Conservation (phyloP, 2,797 vertebrate genomes). For the Philypnodon macrostomus region DNA sequence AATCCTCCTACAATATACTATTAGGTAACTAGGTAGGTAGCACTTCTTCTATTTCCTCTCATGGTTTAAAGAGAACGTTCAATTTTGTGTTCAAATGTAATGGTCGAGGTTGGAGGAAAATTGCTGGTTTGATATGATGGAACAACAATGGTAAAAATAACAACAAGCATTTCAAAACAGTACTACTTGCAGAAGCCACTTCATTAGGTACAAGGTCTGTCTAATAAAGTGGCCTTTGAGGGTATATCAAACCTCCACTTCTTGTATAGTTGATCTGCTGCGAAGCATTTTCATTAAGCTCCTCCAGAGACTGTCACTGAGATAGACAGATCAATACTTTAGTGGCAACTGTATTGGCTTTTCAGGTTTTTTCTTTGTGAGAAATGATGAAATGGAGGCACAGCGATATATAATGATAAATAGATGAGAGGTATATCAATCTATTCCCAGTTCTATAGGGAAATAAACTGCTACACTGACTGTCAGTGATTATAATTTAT, state of each 20-base stretch:
- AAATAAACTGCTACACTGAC: slow-evolving; percentile 54
- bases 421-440: slow-evolving; percentile 44
- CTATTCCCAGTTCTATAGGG: slow-evolving; percentile 40
- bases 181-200: too few species aligned
- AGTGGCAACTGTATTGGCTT: slow-evolving; percentile 55
- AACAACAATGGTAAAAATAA: too few species aligned
- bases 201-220: too few species aligned
- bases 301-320: slow-evolving; percentile 43
- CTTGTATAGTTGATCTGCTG: slow-evolving; percentile 11
- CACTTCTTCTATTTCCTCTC: too few species aligned
- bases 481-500: slow-evolving; percentile 37
- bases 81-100: too few species aligned
- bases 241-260: neutral
- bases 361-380: slow-evolving; percentile 38
- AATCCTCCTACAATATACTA: too few species aligned
- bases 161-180: too few species aligned
- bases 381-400: slow-evolving; percentile 16
- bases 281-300: slow-evolving; percentile 32
- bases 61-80: too few species aligned
- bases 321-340: slow-evolving; percentile 46
- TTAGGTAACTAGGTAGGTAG: too few species aligned
- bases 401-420: slow-evolving; percentile 21
- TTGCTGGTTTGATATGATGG: too few species aligned
- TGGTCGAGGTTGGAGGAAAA: too few species aligned
- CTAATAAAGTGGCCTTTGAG: too few species aligned